Percentiles rank a stretch among this genome's conserved stretches.
These are phyloP conservation scores for Cheilosia pagana DNA, from an alignment of 2,888 invertebrate species.

Conservation along the genomic window DNA sequence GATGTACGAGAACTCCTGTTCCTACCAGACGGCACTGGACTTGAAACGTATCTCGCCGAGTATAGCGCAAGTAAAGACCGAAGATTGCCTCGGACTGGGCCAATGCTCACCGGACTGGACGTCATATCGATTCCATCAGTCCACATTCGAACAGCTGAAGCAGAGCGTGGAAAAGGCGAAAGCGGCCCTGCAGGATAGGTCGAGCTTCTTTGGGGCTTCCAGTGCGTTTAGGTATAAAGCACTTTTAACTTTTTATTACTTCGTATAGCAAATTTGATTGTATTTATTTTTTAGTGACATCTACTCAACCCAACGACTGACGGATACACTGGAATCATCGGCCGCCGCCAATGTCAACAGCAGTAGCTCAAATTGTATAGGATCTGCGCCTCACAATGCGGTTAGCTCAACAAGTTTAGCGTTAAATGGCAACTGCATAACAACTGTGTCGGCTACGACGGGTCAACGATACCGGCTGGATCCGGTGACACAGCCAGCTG, in stretches of 20 bases:
- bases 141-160: slow-evolving; percentile 94
- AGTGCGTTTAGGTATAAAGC: slow-evolving; percentile 89
- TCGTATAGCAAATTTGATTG: background rate
- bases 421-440: slow-evolving; percentile 81
- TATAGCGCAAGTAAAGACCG: slow-evolving; percentile 84
- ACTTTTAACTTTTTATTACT: background rate
- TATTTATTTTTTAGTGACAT: slow-evolving; percentile 80
- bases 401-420: slow-evolving; percentile 78
- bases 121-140: slow-evolving; percentile 92
- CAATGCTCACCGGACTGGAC: slow-evolving; percentile 89
- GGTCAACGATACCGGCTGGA: slow-evolving; percentile 83
- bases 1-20: slow-evolving; percentile 97
- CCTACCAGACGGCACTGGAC: slow-evolving; percentile 93
- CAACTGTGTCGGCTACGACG: slow-evolving; percentile 79
- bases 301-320: slow-evolving; percentile 82
- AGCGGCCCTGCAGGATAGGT: slow-evolving; percentile 91
- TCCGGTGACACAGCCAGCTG: slow-evolving; percentile 80
- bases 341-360: slow-evolving; percentile 79
- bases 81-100: slow-evolving; percentile 83
- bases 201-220: slow-evolving; percentile 88
- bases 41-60: slow-evolving; percentile 88
- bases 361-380: slow-evolving; percentile 80
- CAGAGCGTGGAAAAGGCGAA: slow-evolving; percentile 96
- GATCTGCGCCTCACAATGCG: slow-evolving; percentile 80
- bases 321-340: slow-evolving; percentile 81